Base-by-base conservation (phyloP, 2,888 invertebrate species). In the Phorcus lineatus region DNA sequence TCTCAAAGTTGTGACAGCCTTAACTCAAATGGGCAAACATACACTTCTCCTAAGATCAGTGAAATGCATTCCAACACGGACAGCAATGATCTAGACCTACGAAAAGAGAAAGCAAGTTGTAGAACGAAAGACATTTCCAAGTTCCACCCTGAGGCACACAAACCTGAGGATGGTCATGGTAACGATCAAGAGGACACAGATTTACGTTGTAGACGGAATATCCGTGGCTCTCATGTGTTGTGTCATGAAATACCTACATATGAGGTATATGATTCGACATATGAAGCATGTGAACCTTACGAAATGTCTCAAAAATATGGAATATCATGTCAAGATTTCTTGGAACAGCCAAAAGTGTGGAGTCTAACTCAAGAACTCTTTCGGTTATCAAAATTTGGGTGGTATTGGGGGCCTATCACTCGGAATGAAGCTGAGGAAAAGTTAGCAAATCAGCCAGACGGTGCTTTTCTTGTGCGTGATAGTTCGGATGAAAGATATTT, bases 331-430 rank as follows among this genome's bases (percentile, higher is more conserved):
- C 28, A 55, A 24, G 76, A 55, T 70, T n/a, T 70, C 28, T 55
- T 31, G 17, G 54, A 54, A 28, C 76, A 53, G 19, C 76, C 89
- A 7, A 90, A 90, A 82, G 87, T 90, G n/a, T 92, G 92, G 92
- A 93, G 93, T 86, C 89, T 94, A 57, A 93, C 94, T 4, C 91
- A 92, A 81, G 94, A 94, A 88, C 89, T 94, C 62, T 93, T 93
- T 82, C 92, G 93, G 85, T 88, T 94, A 77, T 91, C 93, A 36
- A 92, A 91, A 78, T 91, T 91, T 88, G 92, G 93, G 11, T 96
- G 96, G 96, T 97, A 96, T 91, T 96, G 96, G 96, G 96, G 96
- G 28, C 95, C 96, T 80, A 95, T 96, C 85, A 95, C 95, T 0
- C 94, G 96, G 77, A 94, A 94, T 54, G 95, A 96, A 92, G 96